Evolutionary conservation across 2,113 vertebrate genomes (phyloP).

Genomic region (Nettapus auritus): DNA sequence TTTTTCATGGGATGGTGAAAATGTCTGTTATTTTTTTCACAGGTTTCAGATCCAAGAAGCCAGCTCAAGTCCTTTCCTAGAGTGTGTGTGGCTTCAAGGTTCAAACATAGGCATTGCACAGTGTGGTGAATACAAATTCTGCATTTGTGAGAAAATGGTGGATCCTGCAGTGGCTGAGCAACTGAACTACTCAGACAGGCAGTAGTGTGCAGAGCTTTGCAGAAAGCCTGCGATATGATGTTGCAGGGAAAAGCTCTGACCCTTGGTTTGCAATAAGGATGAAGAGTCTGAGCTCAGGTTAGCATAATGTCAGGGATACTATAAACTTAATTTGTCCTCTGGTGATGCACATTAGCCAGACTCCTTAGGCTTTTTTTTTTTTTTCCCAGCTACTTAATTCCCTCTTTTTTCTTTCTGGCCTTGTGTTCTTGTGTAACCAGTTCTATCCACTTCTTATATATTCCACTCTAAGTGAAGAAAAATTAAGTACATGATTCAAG

Average conservation of each 20-base stretch:
- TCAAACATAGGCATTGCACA: not conserved
- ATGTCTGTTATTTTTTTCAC: not conserved
- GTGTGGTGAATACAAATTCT: not conserved
- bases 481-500: not conserved
- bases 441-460: not conserved
- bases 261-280: not conserved
- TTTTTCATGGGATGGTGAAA: not conserved
- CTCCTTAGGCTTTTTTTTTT: not conserved
- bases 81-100: conserved; percentile 3
- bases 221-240: rapidly evolving
- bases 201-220: not conserved
- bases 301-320: not conserved
- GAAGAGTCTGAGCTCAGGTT: not conserved
- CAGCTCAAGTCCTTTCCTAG: not conserved
- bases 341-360: not conserved
- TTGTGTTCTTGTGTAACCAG: not conserved
- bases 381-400: not conserved
- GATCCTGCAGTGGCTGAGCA: not conserved
- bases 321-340: not conserved
- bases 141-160: conserved; percentile 11
- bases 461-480: not conserved
- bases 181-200: not conserved
- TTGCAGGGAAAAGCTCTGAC: not conserved
- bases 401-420: not conserved
- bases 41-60: conserved; percentile 12